A percentile compares a stretch with the other conserved stretches of the same genome.
These are phyloP conservation scores for Phortica variegata DNA, from an alignment of 1,140 invertebrate species.

Conservation along the genomic window DNA sequence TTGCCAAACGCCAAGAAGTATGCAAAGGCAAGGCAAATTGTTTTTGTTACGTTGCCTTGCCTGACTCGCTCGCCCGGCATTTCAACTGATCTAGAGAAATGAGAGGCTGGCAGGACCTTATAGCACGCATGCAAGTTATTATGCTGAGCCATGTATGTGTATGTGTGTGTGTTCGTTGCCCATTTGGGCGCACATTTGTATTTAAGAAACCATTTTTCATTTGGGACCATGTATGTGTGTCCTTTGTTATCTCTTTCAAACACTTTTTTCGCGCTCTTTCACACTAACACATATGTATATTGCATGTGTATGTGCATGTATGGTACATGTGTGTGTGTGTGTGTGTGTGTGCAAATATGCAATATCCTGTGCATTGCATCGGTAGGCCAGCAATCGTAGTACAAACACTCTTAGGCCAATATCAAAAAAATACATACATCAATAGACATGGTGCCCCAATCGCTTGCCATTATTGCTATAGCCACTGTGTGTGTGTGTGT, in stretches of 20 bases:
- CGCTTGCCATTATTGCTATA: no score
- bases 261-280: no score
- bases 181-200: conserved; percentile 30
- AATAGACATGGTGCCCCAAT: no score
- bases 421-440: no score
- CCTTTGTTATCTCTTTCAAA: no score
- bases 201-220: conserved; percentile 49
- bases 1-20: conserved; percentile 30
- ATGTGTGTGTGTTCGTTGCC: conserved; percentile 9
- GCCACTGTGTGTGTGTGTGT: not conserved
- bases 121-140: not conserved
- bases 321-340: conserved; percentile 2
- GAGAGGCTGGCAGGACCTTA: conserved; percentile 4
- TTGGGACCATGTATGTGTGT: conserved; percentile 6
- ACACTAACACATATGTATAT: no score
- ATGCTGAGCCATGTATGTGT: not conserved
- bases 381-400: conserved; percentile 20
- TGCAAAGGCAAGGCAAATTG: conserved; percentile 35
- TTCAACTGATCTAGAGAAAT: no score
- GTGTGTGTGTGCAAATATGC: conserved; percentile 33
- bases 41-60: no score
- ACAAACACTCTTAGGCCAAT: conserved; percentile 4
- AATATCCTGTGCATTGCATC: conserved; percentile 43
- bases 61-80: no score
- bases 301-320: no score